Base-by-base conservation (phyloP, 2,888 invertebrate genomes). In the Scaptomyza reducta region DNA sequence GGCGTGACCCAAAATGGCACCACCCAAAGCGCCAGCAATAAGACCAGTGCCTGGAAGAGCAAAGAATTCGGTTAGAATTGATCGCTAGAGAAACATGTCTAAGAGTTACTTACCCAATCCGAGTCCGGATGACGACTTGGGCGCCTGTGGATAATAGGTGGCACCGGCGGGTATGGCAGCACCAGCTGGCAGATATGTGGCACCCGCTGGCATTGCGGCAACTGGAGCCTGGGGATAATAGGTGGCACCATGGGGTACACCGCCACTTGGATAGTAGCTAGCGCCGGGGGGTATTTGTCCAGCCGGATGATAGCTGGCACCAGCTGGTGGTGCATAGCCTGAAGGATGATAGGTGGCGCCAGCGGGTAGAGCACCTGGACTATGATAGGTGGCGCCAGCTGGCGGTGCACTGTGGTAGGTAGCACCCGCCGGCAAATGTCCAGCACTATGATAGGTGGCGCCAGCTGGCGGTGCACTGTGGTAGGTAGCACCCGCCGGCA, bases 11-110 rank as follows among this genome's bases (percentile, higher is more conserved):
- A 91, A 72, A 18, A 91, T 67, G 9, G 90, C 91, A 27, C 91
- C 91, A 33, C 90, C 91, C 40, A 91, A 11, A 11, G 89, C 91
- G 47, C 91, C 91, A 57, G 89, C 91, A 70, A 89, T 66, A 11
- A 91, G 78, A 33, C 91, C 91, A 51, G 89, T 90, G 31, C 91
- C 91, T 91, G 9, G 49, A 62, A 14, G 16, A 14, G 5, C 16
- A 9, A 33, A 40, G 16, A n/a, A 6, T 3, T 14, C 14, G 16
- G 10, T 29, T 11, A 25, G 4, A 11, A 11, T 14, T 3, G 14
- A 6, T 3, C 7, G 0, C n/a, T 9, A 7, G 7, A 3, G n/a
- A 46, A 16, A 14, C 7, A 3, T 6, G 1, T 14, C 0, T n/a
- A 2, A 6, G 2, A 1, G 7, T 0, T 9, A 75, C 87, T 77